Base-by-base conservation (phyloP, 2,888 invertebrate genomes). In the Agrochola circellaris region DNA sequence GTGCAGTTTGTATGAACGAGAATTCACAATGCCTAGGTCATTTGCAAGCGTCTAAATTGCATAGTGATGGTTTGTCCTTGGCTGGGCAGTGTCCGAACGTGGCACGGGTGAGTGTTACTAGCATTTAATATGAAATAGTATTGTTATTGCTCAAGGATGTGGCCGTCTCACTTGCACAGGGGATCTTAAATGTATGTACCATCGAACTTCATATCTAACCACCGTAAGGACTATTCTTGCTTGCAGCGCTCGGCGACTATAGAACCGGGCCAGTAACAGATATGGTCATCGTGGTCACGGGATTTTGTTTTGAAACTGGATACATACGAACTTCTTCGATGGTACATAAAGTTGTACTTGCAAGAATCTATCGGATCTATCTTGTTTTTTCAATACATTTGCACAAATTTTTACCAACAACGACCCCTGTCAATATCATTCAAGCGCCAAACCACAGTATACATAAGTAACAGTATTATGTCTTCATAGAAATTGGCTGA, bases 21-120 rank as follows among this genome's bases (percentile, higher is more conserved):
- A 71, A 34, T 38, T n/a, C 6, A 51, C 64, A 81, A 64, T 58
- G 13, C 26, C 17, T 45, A 45, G 17, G 23, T 45, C 34, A 45
- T 26, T 71, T 71, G 54, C 15, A 26, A 54, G 23, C 13, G 62
- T 30, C 6, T 13, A 13, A 30, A 73, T 42, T 13, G 9, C 9
- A 9, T 38, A 8, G 30, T 23, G 7, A 4, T 56, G 30, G 23
- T 30, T 54, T 38, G 13, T 42, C n/a, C 20, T 54, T 11, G 20
- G 23, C 11, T 73, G 23, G 26, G 23, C 17, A 23, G 34, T 71
- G 15, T 26, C 7, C 51, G 0, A 51, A 38, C 11, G 2, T 69
- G 26, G 0, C 30, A 23, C 48, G 23, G 0, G 45, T 66, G 26
- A 7, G 13, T 30, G 48, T 48, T 23, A 15, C 20, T 9, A 48